Conservation (phyloP, 1,140 invertebrate species). For the Liolophura sinensis region DNA sequence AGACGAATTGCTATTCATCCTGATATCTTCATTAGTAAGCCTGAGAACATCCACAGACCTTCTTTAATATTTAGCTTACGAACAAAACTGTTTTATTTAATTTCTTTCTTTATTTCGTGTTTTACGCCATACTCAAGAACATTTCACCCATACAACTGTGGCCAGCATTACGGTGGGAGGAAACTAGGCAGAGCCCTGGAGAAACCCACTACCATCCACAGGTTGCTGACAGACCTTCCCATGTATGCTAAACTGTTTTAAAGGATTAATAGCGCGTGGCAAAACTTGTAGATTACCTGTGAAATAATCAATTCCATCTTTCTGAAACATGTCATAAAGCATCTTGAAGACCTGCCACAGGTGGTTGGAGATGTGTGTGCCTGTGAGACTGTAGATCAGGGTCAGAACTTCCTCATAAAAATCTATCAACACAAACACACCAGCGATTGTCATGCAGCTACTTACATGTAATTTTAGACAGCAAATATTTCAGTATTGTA, state of each 20-base stretch:
- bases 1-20: background rate
- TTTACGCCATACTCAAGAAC: too few species aligned
- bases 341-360: slow-evolving; percentile 97
- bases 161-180: too few species aligned
- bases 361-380: slow-evolving; percentile 83
- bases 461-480: slow-evolving; percentile 3
- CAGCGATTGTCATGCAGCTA: too few species aligned
- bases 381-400: slow-evolving; percentile 89
- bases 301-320: slow-evolving; percentile 96
- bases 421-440: slow-evolving; percentile 65
- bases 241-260: background rate
- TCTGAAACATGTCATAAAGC: slow-evolving; percentile 86
- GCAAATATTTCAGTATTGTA: too few species aligned
- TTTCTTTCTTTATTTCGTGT: too few species aligned
- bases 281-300: slow-evolving; percentile 62
- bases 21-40: background rate
- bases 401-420: slow-evolving; percentile 80
- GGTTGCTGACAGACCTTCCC: too few species aligned
- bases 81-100: too few species aligned
- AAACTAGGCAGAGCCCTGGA: too few species aligned
- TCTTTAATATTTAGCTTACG: too few species aligned
- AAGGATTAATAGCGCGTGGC: background rate
- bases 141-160: too few species aligned
- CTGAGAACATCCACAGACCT: background rate
- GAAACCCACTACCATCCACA: too few species aligned